Conservation (phyloP, 2,113 vertebrate species). For the Phrynosoma platyrhinos region DNA sequence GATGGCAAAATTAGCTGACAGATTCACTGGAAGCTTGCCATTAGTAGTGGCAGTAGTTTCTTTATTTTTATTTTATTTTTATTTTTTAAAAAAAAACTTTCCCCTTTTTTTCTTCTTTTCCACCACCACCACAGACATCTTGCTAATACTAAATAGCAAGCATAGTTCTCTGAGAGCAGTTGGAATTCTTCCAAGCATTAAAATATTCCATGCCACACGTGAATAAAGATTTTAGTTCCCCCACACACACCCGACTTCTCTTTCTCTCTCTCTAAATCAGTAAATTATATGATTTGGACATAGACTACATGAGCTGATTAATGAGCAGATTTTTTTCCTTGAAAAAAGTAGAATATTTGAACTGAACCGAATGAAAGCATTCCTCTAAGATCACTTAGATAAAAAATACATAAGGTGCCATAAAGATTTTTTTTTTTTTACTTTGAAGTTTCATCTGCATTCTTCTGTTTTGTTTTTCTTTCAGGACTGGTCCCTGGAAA, state of each 20-base stretch:
- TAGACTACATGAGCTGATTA: slow-evolving; percentile 22
- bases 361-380: slow-evolving; percentile 34
- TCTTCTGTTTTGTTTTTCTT: not conserved
- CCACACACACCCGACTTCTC: too few species aligned
- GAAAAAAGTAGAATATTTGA: slow-evolving; percentile 30
- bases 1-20: not conserved
- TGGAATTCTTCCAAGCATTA: not conserved
- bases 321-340: slow-evolving; percentile 24
- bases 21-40: not conserved
- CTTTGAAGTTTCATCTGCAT: slow-evolving; percentile 2
- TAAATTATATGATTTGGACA: slow-evolving; percentile 26
- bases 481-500: not conserved
- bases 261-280: slow-evolving; percentile 18
- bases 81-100: not conserved
- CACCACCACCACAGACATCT: not conserved
- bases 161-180: not conserved
- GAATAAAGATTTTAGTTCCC: not conserved
- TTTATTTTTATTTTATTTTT: not conserved
- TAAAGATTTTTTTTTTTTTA: not conserved
- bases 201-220: not conserved
- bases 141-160: not conserved
- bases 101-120: not conserved
- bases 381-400: slow-evolving; percentile 56
- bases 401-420: slow-evolving; percentile 36
- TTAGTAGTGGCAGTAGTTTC: not conserved